Evolutionary conservation across 2,797 vertebrate genomes (phyloP).

Genomic region (Kryptopterus vitreolus): DNA sequence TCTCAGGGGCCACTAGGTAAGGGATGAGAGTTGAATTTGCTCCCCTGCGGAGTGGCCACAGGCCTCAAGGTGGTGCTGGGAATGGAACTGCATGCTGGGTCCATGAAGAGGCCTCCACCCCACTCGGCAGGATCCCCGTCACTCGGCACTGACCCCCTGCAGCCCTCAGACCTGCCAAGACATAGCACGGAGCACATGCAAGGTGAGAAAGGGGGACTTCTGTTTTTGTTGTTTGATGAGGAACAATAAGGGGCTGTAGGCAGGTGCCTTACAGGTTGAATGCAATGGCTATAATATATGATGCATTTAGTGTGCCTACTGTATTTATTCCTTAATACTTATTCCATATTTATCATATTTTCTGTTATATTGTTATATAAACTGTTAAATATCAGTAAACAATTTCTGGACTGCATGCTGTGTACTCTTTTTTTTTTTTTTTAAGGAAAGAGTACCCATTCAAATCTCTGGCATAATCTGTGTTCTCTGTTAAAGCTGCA

Average conservation of each 20-base stretch:
- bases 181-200: conserved; percentile 49
- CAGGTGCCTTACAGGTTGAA: conserved; percentile 33
- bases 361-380: background rate
- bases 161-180: conserved; percentile 54
- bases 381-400: background rate
- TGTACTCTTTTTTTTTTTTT: background rate
- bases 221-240: conserved; percentile 33
- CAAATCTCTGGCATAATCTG: background rate
- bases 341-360: background rate
- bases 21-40: conserved; percentile 49
- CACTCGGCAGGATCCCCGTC: conserved; percentile 56
- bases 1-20: conserved; percentile 53
- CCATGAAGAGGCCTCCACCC: conserved; percentile 61
- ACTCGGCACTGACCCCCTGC: conserved; percentile 51
- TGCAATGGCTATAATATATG: conserved; percentile 12
- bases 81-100: conserved; percentile 63
- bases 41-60: conserved; percentile 58
- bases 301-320: background rate
- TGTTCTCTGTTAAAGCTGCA: conserved; percentile 40
- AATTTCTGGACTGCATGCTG: background rate
- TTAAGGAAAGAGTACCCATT: background rate
- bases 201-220: conserved; percentile 52
- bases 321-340: background rate
- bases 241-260: conserved; percentile 27
- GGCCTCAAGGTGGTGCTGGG: conserved; percentile 61